These are phyloP conservation scores for Ivindomyrus marchei DNA, from an alignment of 2,113 vertebrate species.

Conservation along the genomic window DNA sequence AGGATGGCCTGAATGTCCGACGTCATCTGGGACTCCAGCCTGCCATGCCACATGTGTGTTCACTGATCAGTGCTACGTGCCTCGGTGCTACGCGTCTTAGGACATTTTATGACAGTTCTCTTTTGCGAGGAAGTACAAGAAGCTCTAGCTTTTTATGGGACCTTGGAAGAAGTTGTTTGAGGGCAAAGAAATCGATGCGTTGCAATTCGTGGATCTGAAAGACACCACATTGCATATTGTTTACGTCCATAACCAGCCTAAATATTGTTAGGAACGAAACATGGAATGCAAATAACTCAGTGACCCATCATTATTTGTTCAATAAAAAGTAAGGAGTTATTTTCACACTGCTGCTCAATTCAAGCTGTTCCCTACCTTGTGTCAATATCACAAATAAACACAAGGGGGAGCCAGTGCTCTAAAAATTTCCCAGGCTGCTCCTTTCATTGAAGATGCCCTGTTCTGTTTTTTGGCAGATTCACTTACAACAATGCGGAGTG, in stretches of 20 bases:
- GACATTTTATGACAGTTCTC: not conserved
- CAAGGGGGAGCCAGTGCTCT: conserved; percentile 35
- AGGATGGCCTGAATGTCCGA: conserved; percentile 90
- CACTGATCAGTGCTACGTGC: not conserved
- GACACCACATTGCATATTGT: not conserved
- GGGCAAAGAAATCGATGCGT: not conserved
- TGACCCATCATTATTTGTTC: not conserved
- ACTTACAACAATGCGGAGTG: not conserved
- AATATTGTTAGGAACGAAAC: not conserved
- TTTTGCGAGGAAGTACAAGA: not conserved
- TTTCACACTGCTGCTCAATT: not conserved
- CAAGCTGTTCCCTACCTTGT: not conserved
- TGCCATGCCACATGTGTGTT: conserved; percentile 34
- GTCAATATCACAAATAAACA: conserved; percentile 26
- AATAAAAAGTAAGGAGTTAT: not conserved
- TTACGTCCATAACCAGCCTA: not conserved
- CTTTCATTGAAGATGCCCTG: not conserved
- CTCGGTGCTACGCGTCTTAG: not conserved
- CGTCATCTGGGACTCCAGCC: conserved; percentile 95
- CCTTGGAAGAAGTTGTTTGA: not conserved
- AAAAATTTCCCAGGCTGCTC: not conserved
- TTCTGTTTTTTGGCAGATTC: not conserved
- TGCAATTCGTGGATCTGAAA: not conserved
- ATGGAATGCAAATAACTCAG: not conserved
- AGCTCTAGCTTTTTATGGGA: not conserved